A percentile compares a stretch with the other conserved stretches of the same genome.
Conservation (phyloP, 2,113 vertebrate species). For the Saimiri boliviensis region DNA sequence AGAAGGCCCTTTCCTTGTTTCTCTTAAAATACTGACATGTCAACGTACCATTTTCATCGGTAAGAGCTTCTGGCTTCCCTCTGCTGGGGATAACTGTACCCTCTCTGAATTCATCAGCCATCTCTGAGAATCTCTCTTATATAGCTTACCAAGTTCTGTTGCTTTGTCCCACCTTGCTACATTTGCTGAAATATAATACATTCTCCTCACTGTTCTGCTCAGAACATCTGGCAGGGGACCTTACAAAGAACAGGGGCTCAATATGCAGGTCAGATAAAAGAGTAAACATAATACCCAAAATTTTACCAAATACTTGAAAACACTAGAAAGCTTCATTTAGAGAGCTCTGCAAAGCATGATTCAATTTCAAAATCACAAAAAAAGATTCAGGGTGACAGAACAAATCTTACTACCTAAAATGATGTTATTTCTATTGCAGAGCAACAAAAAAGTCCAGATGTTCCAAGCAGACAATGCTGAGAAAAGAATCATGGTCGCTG, state of each 20-base stretch:
- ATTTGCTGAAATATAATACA: not conserved
- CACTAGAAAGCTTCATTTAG: not conserved
- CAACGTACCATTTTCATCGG: not conserved
- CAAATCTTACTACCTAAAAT: slow-evolving; percentile 24
- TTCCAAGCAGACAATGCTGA: not conserved
- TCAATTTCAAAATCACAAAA: not conserved
- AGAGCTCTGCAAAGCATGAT: not conserved
- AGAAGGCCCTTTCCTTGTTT: not conserved
- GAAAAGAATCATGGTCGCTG: not conserved
- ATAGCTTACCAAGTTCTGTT: not conserved
- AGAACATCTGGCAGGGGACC: not conserved
- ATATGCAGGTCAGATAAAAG: not conserved
- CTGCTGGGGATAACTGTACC: not conserved
- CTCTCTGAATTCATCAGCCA: not conserved
- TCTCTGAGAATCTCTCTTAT: not conserved
- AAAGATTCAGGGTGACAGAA: not conserved
- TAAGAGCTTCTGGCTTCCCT: not conserved
- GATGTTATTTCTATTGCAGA: not conserved
- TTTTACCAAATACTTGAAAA: not conserved
- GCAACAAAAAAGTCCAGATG: not conserved
- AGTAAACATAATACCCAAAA: not conserved
- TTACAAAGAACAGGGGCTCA: not conserved
- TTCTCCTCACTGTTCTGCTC: not conserved
- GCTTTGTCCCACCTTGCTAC: not conserved
- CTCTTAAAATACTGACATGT: not conserved